Evolutionary conservation across 2,797 vertebrate species (phyloP).

Genomic region (Melanotaenia maccullochi): DNA sequence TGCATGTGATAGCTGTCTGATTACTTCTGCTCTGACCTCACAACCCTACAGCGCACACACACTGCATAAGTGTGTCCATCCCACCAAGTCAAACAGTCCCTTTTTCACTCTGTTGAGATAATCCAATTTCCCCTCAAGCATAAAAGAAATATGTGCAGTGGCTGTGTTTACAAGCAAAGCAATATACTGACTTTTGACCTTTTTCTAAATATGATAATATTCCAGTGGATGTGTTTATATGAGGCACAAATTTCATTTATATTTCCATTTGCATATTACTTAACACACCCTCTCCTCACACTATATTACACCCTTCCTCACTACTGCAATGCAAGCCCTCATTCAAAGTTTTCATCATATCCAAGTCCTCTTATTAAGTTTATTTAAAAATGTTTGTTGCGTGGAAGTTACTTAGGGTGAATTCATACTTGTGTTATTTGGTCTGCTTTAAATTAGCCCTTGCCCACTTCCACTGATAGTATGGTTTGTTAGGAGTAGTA

Average conservation of each 20-base stretch:
- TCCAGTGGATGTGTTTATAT: neutral
- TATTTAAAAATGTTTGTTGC: too few species aligned
- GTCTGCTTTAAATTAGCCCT: too few species aligned
- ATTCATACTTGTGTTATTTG: too few species aligned
- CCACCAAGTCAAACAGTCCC: conserved; percentile 13
- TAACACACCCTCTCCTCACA: neutral
- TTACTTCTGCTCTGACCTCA: conserved; percentile 31
- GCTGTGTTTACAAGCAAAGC: neutral
- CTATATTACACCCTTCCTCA: neutral
- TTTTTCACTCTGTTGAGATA: conserved; percentile 13
- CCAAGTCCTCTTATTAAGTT: too few species aligned
- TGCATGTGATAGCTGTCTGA: conserved; percentile 62
- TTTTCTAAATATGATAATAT: neutral
- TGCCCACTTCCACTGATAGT: too few species aligned
- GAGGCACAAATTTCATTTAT: neutral
- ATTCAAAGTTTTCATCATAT: neutral
- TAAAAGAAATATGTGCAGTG: neutral
- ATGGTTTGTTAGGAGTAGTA: too few species aligned
- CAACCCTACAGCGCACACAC: conserved; percentile 23
- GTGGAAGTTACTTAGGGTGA: too few species aligned
- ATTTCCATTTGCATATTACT: neutral
- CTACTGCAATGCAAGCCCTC: neutral
- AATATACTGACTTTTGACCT: neutral
- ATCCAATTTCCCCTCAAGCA: conserved; percentile 20
- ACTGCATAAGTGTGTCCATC: conserved; percentile 26